Evolutionary conservation across 2,888 invertebrate genomes (phyloP).

Genomic region (Rhopalosiphum nymphaeae): DNA sequence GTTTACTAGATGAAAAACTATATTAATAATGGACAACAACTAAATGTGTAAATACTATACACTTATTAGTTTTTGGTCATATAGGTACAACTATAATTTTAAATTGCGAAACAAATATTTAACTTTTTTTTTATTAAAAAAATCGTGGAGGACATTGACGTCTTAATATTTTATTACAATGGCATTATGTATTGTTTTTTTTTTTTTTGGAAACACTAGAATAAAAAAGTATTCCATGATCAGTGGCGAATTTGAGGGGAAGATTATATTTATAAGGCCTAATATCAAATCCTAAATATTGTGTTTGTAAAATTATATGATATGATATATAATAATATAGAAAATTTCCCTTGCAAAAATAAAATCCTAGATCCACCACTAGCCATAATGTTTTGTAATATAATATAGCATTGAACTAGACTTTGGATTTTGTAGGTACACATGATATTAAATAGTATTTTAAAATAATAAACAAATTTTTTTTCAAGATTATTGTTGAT

Average conservation of each 20-base stretch:
- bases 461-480: neutral
- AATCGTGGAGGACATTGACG: neutral
- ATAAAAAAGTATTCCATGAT: neutral
- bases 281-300: too few relatives aligned
- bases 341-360: too few relatives aligned
- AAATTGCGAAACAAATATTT: neutral
- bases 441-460: neutral
- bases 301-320: too few relatives aligned
- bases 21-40: neutral
- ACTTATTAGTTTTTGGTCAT: neutral
- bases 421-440: neutral
- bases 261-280: too few relatives aligned
- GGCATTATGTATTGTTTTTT: neutral
- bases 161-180: neutral
- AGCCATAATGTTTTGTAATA: neutral
- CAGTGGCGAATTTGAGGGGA: too few relatives aligned
- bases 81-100: neutral
- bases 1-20: neutral
- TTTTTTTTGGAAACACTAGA: neutral
- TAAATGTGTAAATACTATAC: neutral
- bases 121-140: neutral
- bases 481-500: neutral
- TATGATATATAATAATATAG: too few relatives aligned
- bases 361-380: too few relatives aligned
- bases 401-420: neutral